Base-by-base conservation (phyloP, 2,797 vertebrate genomes). In the Gymnodraco acuticeps region DNA sequence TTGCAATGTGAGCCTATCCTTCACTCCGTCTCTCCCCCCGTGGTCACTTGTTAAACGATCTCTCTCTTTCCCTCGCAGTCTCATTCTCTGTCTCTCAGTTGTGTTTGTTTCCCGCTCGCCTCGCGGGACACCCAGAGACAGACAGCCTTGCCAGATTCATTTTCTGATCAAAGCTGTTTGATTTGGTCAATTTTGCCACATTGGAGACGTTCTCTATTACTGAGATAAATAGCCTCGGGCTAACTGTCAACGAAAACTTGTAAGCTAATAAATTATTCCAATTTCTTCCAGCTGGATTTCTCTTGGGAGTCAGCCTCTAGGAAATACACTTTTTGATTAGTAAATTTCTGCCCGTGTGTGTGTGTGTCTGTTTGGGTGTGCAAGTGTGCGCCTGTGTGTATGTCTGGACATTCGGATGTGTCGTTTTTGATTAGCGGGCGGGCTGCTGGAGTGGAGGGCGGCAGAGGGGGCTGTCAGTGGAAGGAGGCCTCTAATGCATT, bases 191-290 rank as follows among this genome's bases (percentile, higher is more conserved):
- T 98, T 98, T 97, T 98, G 97, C 97, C 97, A 98, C 97, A 96
- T 98, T 97, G 97, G 97, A 98, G 98, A 97, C 97, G 96, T 98
- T 98, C 97, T 97, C 97, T 97, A 98, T 98, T 98, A 98, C 97
- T 95, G 97, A 98, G 97, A 99, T 99, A 99, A 99, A 99, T 98
- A 99, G 97, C 97, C 96, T 97, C 95, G 96, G 96, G 96, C 98
- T 98, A 97, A 98, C 97, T 99, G 97, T 99, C 97, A 99, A 97
- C 96, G 95, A 98, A 98, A 99, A 99, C 97, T 98, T 98, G 98
- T 97, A 98, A 98, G 97, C 97, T 98, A 99, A 99, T 99, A 98
- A 98, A 99, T 98, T 98, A 99, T 99, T 99, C 97, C 97, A 98
- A 98, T 99, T 99, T 98, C 97, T 98, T 97, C 96, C 96, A 93